Evolutionary conservation across 2,113 vertebrate genomes (phyloP).

Genomic region (Dicentrarchus labrax): DNA sequence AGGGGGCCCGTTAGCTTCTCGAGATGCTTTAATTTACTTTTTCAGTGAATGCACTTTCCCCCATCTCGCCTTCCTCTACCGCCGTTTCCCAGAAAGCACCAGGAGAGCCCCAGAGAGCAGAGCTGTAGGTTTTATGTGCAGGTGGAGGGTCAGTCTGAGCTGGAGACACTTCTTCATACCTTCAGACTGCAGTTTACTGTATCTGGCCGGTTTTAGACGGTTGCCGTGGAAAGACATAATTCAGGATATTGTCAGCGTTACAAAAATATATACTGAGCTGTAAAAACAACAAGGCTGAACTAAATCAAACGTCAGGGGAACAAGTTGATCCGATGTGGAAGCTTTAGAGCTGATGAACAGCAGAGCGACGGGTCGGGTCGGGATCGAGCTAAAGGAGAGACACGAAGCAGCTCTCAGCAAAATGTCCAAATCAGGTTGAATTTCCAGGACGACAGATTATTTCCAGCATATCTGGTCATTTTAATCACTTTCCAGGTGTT

Average conservation of each 20-base stretch:
- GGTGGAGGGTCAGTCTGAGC: not conserved
- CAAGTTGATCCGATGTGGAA: too few relatives aligned
- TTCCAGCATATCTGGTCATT: too few relatives aligned
- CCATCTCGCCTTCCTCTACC: too few relatives aligned
- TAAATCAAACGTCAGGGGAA: not conserved
- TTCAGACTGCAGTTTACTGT: conserved; percentile 3
- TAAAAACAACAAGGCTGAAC: conserved; percentile 6
- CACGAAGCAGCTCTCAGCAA: too few relatives aligned
- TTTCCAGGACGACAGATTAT: too few relatives aligned
- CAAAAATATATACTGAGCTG: not conserved
- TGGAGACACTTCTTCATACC: conserved; percentile 7
- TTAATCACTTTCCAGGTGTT: too few relatives aligned
- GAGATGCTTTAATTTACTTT: not conserved
- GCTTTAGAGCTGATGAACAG: too few relatives aligned
- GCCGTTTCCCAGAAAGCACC: not conserved
- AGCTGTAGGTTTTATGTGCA: conserved; percentile 6
- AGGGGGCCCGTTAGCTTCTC: not conserved
- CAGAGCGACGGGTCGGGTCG: too few relatives aligned
- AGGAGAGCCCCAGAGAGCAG: not conserved
- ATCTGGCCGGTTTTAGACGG: not conserved
- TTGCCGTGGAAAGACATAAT: conserved; percentile 1
- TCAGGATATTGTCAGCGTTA: not conserved
- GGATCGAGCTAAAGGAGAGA: too few relatives aligned
- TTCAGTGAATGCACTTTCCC: not conserved
- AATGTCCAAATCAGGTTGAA: too few relatives aligned